A percentile compares a stretch with the other conserved stretches of the same genome.
These are phyloP conservation scores for Babyrousa celebensis DNA, from an alignment of 2,797 vertebrate species.

Conservation along the genomic window DNA sequence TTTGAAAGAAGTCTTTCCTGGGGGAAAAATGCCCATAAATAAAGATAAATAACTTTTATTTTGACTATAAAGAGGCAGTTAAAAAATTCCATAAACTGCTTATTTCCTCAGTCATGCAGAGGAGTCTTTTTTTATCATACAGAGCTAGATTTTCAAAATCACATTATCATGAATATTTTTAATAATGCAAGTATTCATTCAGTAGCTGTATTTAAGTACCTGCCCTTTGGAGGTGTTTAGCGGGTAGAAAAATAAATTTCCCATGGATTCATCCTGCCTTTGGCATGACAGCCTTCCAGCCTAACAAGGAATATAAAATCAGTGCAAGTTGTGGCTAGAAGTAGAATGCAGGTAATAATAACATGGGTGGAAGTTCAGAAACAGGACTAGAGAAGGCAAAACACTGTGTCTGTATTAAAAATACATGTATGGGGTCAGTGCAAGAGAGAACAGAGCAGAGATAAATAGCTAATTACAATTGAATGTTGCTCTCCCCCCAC, in stretches of 20 bases:
- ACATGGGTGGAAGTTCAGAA: neutral
- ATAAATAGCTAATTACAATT: neutral
- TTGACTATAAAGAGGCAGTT: conserved; percentile 42
- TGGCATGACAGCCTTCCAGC: neutral
- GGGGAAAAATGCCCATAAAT: neutral
- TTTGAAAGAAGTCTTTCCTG: conserved; percentile 72
- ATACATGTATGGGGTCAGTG: neutral
- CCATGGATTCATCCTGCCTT: neutral
- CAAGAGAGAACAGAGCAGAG: neutral
- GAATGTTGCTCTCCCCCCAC: neutral
- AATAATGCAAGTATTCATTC: conserved; percentile 9
- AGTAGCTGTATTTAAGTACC: conserved; percentile 28
- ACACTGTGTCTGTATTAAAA: neutral
- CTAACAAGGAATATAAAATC: conserved; percentile 56
- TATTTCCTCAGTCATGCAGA: conserved; percentile 52
- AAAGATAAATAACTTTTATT: conserved; percentile 46
- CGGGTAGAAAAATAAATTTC: conserved; percentile 58
- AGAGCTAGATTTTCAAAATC: conserved; percentile 56
- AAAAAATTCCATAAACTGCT: conserved; percentile 51
- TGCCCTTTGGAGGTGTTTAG: conserved; percentile 37
- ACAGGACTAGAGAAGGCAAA: neutral
- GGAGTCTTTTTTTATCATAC: conserved; percentile 1
- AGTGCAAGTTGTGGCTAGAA: conserved; percentile 22
- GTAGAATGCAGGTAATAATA: conserved; percentile 22
- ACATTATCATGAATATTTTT: no score